Base-by-base conservation (phyloP, 2,888 invertebrate species). In the Strigamia crassipes region DNA sequence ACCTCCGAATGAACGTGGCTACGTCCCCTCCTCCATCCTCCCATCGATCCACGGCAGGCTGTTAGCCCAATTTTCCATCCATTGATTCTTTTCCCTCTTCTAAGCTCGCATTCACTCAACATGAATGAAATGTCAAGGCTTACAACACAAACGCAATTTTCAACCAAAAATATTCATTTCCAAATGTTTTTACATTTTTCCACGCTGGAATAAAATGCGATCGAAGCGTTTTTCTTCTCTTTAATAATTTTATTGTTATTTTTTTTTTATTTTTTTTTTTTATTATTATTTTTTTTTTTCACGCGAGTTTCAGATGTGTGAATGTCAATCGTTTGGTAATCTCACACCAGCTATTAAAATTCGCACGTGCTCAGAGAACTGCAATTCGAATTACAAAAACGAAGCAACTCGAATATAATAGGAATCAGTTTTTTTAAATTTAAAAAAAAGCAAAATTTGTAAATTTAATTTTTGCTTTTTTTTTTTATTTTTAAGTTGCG, bases 1-100 rank as follows among this genome's bases (percentile, higher is more conserved):
- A 51, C 51, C 51, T 51, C 51, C 51, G 51, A 51, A 51, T 51
- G 51, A 51, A 51, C n/a, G 51, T 51, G 51, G 51, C 51, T n/a
- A n/a, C 51, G 51, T 51, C 51, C 51, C 51, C n/a, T n/a, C 51
- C n/a, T 51, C 51, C 51, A 51, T 51, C 51, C 13, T 51, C 10
- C 51, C 51, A 51, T 51, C 51, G 51, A 51, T 51, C 51, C 51
- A 51, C 51, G 51, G 51, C n/a, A 51, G 51, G 51, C 51, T 34
- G 34, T 34, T 34, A 34, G 34, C 34, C 51, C 51, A 51, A 51
- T 51, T 51, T 51, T 51, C 51, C 51, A n/a, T 51, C 51, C 51
- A 51, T 51, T 51, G 51, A 51, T 51, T 51, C 51, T 51, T 51
- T 51, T 51, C 51, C 51, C n/a, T n/a, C 51, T 51, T 10, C 51